Base-by-base conservation (phyloP, 23 tunicate species). In the Oikopleura albicans region DNA sequence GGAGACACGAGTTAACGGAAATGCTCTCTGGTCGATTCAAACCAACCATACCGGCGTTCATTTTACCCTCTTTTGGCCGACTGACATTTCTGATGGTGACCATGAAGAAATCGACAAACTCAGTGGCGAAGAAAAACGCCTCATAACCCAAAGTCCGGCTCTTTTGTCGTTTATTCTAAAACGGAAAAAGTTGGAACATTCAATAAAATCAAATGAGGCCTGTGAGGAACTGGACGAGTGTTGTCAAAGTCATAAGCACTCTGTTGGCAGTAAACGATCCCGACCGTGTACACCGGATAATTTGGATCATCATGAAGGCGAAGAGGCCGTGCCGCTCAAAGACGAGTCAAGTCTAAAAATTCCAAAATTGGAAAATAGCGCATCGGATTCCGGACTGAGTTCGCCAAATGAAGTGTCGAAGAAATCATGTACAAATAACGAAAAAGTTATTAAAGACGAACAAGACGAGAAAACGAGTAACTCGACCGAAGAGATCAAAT, bases 21-120 rank as follows among this genome's bases (percentile, higher is more conserved):
- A 16, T 71, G 79, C 79, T 16, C 79, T 71, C 31, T 71, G 79
- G 79, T 71, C 79, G 2, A 16, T 71, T 71, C 79, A 71, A 29
- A 71, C 27, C 28, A 71, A 71, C 31, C 4, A 4, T 22, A 71
- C 35, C 4, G 79, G 79, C 34, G 35, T 71, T 16, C 79, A 71
- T 29, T 71, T 71, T 37, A 71, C 79, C 4, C 79, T 71, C 2
- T 71, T 71, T 71, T 71, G 79, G 79, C 79, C 79, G 31, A 71
- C 79, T 2, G 37, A 71, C 33, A 29, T 71, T 71, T 29, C 79
- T 2, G 79, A 16, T 4, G 79, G 31, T 22, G 79, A 71, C 2
- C 37, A 2, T 71, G 37, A 22, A 27, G 79, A 71, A 29, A 2
- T 71, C 37, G 34, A 71, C 4, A 71, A 71, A 71, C 79, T 71